Evolutionary conservation across 2,888 invertebrate species (phyloP), one percentile per base, ranked within the genome.

Genomic region (Gastrophysa polygoni): DNA sequence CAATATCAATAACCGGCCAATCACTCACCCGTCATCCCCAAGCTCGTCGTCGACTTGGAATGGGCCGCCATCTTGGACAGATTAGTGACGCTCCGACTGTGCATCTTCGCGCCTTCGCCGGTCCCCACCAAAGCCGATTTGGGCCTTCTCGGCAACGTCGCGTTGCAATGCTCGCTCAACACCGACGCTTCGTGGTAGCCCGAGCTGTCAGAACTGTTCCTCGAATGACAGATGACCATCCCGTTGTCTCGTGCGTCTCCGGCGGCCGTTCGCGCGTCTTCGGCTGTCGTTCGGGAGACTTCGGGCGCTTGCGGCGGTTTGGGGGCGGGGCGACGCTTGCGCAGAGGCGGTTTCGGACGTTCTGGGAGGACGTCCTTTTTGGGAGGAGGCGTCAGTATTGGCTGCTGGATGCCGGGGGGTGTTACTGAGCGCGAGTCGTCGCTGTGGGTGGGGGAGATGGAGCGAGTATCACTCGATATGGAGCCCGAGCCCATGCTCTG

Each of bases 131-230:
- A 69, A 14, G 76, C 76, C 1, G 79, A 78, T 67, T 77, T 78
- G 24, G 80, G 78, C 59, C 80, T 69, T 56, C 81, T 72, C 0
- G 81, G 80, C 55, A 81, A 67, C 18, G 82, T 80, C 0, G 80
- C 76, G 61, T 79, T 79, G 5, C 85, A 85, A 70, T 86, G 85
- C 71, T 88, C 88, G 73, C 87, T 88, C 51, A 85, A 81, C 54
- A 87, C 85, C 6, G 89, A 89, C 1, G 89, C 86, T 75, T 90
- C 90, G 76, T 90, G 89, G 75, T 89, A 89, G 0, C 89, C 90
- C 60, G 88, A 89, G 71, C 89, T 90, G 77, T 90, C 90, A 66
- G 89, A 89, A 78, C 89, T 89, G 74, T 89, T 89, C 66, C 90
- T 83, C 44, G 89, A 89, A 83, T 90, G 89, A 72, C 85, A 86